A percentile compares a stretch with the other conserved stretches of the same genome.
These are phyloP conservation scores for Gisinianus flammeolus DNA, from an alignment of 2,888 invertebrate genomes.

Conservation along the genomic window DNA sequence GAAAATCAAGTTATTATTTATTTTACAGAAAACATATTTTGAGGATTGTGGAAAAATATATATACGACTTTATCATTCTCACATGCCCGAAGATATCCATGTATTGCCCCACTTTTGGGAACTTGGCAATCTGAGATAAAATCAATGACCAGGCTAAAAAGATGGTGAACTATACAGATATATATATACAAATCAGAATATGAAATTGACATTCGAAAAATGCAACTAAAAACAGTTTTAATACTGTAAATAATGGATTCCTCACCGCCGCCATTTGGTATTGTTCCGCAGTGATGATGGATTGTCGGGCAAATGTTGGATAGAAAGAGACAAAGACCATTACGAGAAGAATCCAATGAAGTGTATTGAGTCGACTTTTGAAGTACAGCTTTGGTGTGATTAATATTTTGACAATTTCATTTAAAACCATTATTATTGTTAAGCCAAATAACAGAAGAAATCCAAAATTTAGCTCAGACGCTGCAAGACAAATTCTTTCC, in stretches of 20 bases:
- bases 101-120: slow-evolving; percentile 54
- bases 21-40: no score
- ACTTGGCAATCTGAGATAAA: slow-evolving; percentile 55
- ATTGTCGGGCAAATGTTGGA: slow-evolving; percentile 40
- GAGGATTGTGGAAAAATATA: no score
- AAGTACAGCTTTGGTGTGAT: slow-evolving; percentile 51
- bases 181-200: not conserved
- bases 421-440: slow-evolving; percentile 45
- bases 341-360: slow-evolving; percentile 50
- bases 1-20: no score
- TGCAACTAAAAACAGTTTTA: no score
- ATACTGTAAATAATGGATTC: not conserved
- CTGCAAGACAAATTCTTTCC: slow-evolving; percentile 19
- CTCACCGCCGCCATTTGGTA: slow-evolving; percentile 41
- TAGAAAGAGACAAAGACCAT: slow-evolving; percentile 46
- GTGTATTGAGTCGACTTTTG: slow-evolving; percentile 44
- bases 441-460: slow-evolving; percentile 45
- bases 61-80: no score
- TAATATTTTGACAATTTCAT: slow-evolving; percentile 49
- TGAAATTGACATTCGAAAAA: not conserved
- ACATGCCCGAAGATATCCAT: slow-evolving; percentile 57
- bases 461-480: slow-evolving; percentile 41
- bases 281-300: slow-evolving; percentile 21
- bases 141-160: slow-evolving; percentile 57
- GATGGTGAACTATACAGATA: slow-evolving; percentile 42